Percentiles rank a stretch among this genome's conserved stretches.
Conservation (phyloP, 2,797 vertebrate genomes). For the Iguana delicatissima region DNA sequence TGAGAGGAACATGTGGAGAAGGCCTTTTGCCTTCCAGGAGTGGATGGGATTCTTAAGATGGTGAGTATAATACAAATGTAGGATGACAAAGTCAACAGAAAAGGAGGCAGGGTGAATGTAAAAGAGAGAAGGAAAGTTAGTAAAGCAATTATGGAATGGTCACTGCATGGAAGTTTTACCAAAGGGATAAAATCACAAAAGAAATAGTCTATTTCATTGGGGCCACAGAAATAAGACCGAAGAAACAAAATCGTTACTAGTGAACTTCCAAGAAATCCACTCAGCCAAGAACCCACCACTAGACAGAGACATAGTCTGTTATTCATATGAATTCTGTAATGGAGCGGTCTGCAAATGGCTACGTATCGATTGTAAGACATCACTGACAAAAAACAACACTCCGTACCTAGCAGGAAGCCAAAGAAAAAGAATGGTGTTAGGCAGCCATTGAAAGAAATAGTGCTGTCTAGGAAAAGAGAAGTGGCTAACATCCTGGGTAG, state of each 20-base stretch:
- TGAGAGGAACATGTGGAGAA: background rate
- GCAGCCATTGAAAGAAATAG: background rate
- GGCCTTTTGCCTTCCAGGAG: background rate
- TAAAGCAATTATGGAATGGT: background rate
- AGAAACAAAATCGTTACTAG: background rate
- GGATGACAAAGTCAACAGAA: background rate
- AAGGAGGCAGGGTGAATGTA: background rate
- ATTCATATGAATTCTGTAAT: background rate
- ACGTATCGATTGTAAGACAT: background rate
- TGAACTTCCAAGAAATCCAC: background rate
- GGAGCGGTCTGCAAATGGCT: background rate
- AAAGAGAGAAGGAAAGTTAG: background rate
- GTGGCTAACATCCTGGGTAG: background rate
- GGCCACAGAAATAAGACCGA: background rate
- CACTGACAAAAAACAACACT: background rate
- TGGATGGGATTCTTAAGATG: background rate
- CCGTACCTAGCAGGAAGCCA: background rate
- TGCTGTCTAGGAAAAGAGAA: background rate
- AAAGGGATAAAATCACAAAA: background rate
- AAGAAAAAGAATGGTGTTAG: background rate
- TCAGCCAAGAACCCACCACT: background rate
- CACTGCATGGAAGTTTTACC: background rate
- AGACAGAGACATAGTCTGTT: background rate
- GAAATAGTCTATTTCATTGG: conserved; percentile 1
- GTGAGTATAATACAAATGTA: background rate